Evolutionary conservation across 2,113 vertebrate genomes (phyloP), one percentile per base, ranked within the genome.

Genomic region (Brachionichthys hirsutus): DNA sequence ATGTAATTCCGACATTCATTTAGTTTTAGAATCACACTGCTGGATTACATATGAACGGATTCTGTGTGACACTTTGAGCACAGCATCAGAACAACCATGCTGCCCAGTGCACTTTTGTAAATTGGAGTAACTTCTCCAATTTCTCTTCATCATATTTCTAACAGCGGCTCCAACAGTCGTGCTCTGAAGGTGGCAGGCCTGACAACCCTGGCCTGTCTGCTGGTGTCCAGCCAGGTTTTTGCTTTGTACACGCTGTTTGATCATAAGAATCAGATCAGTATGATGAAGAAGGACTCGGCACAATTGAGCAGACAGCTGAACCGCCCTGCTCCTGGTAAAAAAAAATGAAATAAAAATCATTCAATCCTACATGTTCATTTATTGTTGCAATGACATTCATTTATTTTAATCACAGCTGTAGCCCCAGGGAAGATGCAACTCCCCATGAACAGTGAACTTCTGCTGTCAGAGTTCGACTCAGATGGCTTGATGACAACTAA

Each of bases 201-300:
- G 50, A 94, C 95, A 0, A 77, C 96, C 58, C 86, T 98, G 83
- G 93, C 90, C 4, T 91, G 91, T 7, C 73, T 98, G 80, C 93
- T 98, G 22, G 67, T 99, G 9, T 94, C 84, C 0, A 93, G 95
- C 73, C 95, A 98, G 89, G 94, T 92, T 3, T 91, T 95, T 81
- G 94, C 94, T 0, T 24, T 92, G 63, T 96, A 93, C 91, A 93
- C 93, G 54, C 80, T 96, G 50, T 91, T 92, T 58, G 79, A 87
- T 75, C 97, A 99, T 67, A 91, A 77, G 2, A 75, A 81, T 69
- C 90, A 93, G 84, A 94, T 99, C 82, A 76, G 78, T 70, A 75
- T 83, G 6, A 89, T 99, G 68, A 89, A 93, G 34, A 87, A 70
- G 73, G 91, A 78, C 45, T 80, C 91, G 0, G 90, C 90, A 57